Base-by-base conservation (phyloP, 1,140 invertebrate species). In the Dufourea novaeangliae region DNA sequence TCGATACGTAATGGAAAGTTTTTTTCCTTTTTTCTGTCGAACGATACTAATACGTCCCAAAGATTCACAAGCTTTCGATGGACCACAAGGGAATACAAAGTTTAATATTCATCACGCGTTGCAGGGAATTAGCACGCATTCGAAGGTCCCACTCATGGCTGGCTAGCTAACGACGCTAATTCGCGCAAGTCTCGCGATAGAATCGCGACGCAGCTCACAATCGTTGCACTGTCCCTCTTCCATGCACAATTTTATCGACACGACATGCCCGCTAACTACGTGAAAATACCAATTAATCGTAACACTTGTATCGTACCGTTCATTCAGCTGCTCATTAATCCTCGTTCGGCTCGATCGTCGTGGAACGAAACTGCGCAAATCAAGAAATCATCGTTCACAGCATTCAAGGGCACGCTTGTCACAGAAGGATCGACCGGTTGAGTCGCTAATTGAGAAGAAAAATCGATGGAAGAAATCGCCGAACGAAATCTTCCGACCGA, bases 121-220 rank as follows among this genome's bases (percentile, higher is more conserved):
- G 76, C 27, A 76, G 10, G 10, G 44, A 84, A 83, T 84, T 84
- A 84, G 39, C 77, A 22, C 14, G 17, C 59, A 34, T 75, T 83
- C 50, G 67, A 68, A 71, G 80, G 32, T n/a, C 27, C 54, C 56
- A 50, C 59, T 82, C 74, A 83, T 29, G 66, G 8, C 50, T 61
- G 22, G 44, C 41, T 63, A 39, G 77, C 39, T 66, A 79, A 76
- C 74, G 37, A 69, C 32, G 72, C 44, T 83, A 84, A 84, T 71
- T 83, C 64, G 46, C 67, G 62, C 54, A 44, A 44, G 27, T 41
- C 39, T 7, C 14, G 4, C 1, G 56, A 82, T 82, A 83, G 34
- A 7, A 73, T 82, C 80, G 44, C n/a, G 32, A n/a, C 2, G 61
- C 50, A 37, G 52, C 37, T 32, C 44, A 78, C 67, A 82, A 82